Evolutionary conservation across 1,140 invertebrate genomes (phyloP).

Genomic region (Drosophila asahinai): DNA sequence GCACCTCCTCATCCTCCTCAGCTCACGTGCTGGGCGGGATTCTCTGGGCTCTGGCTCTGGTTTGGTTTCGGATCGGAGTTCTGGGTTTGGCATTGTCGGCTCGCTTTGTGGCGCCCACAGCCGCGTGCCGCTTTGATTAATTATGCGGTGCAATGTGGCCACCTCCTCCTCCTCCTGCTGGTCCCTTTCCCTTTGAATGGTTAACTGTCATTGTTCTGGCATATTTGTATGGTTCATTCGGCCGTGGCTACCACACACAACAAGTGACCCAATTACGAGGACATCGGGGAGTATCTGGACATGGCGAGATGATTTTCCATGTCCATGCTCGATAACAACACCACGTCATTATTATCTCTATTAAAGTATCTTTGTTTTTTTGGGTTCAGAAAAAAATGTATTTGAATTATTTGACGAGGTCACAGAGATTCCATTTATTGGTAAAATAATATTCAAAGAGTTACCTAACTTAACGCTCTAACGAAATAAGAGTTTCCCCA

Average conservation of each 20-base stretch:
- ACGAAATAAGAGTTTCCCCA: too few species aligned
- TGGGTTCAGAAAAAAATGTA: neutral
- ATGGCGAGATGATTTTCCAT: slow-evolving; percentile 47
- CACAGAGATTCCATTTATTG: neutral
- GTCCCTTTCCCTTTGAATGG: slow-evolving; percentile 17
- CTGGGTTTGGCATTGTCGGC: slow-evolving; percentile 56
- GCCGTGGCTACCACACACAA: slow-evolving; percentile 40
- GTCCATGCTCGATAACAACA: slow-evolving; percentile 15
- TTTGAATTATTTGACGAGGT: neutral
- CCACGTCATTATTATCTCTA: slow-evolving; percentile 2
- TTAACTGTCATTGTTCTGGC: slow-evolving; percentile 45
- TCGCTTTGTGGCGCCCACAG: slow-evolving; percentile 76
- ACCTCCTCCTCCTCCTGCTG: slow-evolving; percentile 16
- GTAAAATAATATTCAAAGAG: neutral
- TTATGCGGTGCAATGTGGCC: slow-evolving; percentile 69
- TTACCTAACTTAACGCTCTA: neutral
- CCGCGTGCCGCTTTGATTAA: slow-evolving; percentile 80
- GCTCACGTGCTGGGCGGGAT: slow-evolving; percentile 59
- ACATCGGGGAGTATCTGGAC: slow-evolving; percentile 47
- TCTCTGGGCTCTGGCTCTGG: slow-evolving; percentile 17
- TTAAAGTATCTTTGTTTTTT: neutral
- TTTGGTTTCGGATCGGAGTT: slow-evolving; percentile 23
- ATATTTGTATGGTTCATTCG: slow-evolving; percentile 29
- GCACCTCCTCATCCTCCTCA: slow-evolving; percentile 1
- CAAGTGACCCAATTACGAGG: slow-evolving; percentile 57